Conservation (phyloP, 2,888 invertebrate genomes). For the Plagodis pulveraria region DNA sequence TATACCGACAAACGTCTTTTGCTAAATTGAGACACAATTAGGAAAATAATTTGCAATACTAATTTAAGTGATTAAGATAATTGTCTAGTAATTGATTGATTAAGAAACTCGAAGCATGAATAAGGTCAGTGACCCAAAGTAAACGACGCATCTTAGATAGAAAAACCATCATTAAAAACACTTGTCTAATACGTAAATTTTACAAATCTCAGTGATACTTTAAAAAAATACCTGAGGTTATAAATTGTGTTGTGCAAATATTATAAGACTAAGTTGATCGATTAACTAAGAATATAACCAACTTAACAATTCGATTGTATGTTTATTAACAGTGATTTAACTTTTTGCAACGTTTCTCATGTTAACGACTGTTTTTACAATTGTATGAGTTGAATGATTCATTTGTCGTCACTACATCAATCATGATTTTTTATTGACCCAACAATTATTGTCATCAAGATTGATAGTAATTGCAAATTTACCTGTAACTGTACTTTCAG, state of each 20-base stretch:
- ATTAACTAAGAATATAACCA: not conserved
- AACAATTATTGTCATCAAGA: constrained; percentile 23
- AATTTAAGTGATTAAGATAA: too few relatives aligned
- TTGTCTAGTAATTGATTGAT: too few relatives aligned
- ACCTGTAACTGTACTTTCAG: constrained; percentile 5
- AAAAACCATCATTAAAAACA: not conserved
- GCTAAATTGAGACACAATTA: too few relatives aligned
- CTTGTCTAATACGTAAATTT: not conserved
- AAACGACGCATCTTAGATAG: too few relatives aligned
- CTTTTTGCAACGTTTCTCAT: constrained; percentile 20
- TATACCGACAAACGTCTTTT: too few relatives aligned
- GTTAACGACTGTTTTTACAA: constrained; percentile 24
- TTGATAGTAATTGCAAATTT: constrained; percentile 10
- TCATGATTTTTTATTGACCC: constrained; percentile 26
- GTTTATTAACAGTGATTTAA: constrained; percentile 23
- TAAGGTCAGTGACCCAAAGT: too few relatives aligned
- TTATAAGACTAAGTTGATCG: not conserved
- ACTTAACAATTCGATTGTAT: constrained; percentile 22
- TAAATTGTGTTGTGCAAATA: too few relatives aligned
- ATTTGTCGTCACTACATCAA: constrained; percentile 19
- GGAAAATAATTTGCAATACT: too few relatives aligned
- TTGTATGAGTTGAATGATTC: constrained; percentile 25
- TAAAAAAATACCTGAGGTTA: too few relatives aligned
- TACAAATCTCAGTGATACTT: not conserved
- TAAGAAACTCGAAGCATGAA: too few relatives aligned